phyloP scores from a whole-genome alignment of 92 coral and sea anemone genomes.

The Anthopleura xanthogrammica region DNA sequence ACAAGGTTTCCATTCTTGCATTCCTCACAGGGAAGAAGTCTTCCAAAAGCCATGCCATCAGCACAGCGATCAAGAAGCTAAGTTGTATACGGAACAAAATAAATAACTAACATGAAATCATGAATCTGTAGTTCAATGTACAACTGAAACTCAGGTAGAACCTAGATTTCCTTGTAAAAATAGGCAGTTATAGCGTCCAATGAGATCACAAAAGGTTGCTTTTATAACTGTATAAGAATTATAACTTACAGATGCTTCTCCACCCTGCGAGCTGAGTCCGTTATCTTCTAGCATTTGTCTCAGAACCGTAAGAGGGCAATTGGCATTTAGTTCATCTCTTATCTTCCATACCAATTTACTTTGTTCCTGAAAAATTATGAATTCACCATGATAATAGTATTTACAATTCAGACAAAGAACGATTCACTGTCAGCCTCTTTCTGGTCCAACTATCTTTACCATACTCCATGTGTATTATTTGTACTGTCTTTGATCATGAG shows the following conservation, averaged over 20 bases:
- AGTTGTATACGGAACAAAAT: neutral
- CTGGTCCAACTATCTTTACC: no score
- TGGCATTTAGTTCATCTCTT: slow-evolving; percentile 74
- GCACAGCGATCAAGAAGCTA: slow-evolving; percentile 91
- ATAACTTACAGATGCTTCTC: slow-evolving; percentile 86
- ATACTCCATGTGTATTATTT: no score
- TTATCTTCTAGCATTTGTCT: slow-evolving; percentile 89
- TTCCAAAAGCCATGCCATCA: slow-evolving; percentile 97
- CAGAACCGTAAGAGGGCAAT: slow-evolving; percentile 57
- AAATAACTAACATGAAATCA: neutral
- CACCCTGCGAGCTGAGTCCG: slow-evolving; percentile 75
- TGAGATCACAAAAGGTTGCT: neutral
- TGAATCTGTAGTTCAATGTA: neutral
- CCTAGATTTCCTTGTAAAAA: no score
- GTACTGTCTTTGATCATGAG: no score
- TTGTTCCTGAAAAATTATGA: slow-evolving; percentile 61
- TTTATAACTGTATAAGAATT: neutral
- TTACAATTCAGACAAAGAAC: no score
- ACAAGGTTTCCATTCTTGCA: slow-evolving; percentile 78
- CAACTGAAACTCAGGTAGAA: no score
- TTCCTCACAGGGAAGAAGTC: slow-evolving; percentile 76
- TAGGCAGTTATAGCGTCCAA: no score
- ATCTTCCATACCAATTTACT: slow-evolving; percentile 88
- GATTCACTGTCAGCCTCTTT: no score
- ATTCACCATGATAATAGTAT: no score